These are phyloP conservation scores for Tenodera sinensis DNA, from an alignment of 2,888 invertebrate species.

Conservation along the genomic window DNA sequence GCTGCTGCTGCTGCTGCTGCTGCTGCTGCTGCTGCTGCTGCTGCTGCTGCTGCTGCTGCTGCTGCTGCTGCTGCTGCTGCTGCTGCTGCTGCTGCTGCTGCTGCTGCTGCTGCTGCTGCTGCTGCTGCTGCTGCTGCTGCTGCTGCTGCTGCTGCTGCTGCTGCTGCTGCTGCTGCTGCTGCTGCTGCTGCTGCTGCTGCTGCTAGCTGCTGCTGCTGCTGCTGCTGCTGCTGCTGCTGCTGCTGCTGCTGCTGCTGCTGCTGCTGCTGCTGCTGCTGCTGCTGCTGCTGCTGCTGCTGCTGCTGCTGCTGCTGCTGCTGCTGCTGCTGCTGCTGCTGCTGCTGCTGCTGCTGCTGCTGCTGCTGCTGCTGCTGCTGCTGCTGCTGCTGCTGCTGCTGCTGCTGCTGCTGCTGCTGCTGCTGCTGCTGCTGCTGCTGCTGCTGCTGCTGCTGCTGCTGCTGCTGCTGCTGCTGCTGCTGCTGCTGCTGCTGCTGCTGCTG, in stretches of 20 bases:
- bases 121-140: background rate
- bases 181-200: background rate
- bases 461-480: background rate
- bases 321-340: background rate
- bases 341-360: background rate
- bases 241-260: background rate
- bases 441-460: background rate
- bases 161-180: background rate
- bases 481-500: background rate
- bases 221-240: background rate
- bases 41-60: no score
- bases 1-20: no score
- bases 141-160: background rate
- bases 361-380: background rate
- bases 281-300: background rate
- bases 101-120: background rate
- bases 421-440: background rate
- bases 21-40: no score
- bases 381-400: background rate
- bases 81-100: background rate
- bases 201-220: background rate
- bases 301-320: background rate
- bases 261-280: background rate
- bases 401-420: background rate
- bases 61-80: background rate